Conservation (phyloP, 2,113 vertebrate genomes). For the Echinops telfairi region DNA sequence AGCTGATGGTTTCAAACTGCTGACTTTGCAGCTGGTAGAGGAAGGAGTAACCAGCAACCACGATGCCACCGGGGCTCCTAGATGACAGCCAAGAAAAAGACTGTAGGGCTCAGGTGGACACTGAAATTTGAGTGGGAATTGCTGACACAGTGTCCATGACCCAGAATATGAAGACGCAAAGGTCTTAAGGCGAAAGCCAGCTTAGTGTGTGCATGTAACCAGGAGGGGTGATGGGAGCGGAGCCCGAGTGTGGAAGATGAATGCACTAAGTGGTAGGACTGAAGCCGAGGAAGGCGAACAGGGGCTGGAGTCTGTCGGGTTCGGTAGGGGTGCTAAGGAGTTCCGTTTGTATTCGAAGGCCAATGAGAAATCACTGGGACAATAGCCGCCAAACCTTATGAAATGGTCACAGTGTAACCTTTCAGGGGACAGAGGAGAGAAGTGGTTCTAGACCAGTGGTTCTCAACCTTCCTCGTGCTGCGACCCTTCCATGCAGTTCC, state of each 20-base stretch:
- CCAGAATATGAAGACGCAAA: not conserved
- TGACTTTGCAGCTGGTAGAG: too few relatives aligned
- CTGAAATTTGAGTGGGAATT: not conserved
- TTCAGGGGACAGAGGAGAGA: slow-evolving; percentile 15
- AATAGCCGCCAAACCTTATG: not conserved
- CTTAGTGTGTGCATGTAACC: not conserved
- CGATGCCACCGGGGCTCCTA: too few relatives aligned
- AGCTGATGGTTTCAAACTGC: too few relatives aligned
- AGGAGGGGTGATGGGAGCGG: not conserved
- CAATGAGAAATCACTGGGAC: slow-evolving; percentile 10
- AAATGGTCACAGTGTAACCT: not conserved
- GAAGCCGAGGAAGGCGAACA: not conserved
- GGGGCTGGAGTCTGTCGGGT: not conserved
- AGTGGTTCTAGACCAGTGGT: not conserved
- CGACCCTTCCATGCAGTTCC: too few relatives aligned
- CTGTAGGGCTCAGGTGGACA: too few relatives aligned
- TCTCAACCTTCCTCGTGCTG: too few relatives aligned
- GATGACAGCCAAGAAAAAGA: too few relatives aligned
- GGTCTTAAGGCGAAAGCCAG: too few relatives aligned
- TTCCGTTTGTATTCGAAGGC: not conserved
- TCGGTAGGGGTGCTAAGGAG: not conserved
- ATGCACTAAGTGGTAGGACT: too few relatives aligned
- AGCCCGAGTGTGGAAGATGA: not conserved
- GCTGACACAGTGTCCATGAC: not conserved
- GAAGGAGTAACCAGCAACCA: too few relatives aligned